Conservation (phyloP, 1,140 invertebrate species). For the Rhagoletis zephyria region DNA sequence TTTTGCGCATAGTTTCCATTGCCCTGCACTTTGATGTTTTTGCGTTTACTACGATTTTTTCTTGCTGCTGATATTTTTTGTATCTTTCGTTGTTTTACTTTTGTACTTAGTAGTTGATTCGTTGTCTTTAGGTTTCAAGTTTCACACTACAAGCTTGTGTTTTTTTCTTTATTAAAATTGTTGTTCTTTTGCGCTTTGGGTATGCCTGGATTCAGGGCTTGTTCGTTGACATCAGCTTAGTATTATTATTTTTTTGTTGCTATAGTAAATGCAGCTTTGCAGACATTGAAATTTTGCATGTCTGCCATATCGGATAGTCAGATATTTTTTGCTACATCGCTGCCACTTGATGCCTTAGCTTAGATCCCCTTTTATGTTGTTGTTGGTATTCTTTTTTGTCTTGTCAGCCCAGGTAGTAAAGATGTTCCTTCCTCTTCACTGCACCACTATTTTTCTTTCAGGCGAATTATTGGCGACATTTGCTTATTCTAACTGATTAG, state of each 20-base stretch:
- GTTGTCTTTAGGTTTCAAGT: constrained; percentile 45
- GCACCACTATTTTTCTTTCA: background rate
- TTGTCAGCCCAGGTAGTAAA: background rate
- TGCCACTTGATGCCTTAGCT: background rate
- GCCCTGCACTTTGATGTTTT: constrained; percentile 11
- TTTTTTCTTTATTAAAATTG: constrained; percentile 39
- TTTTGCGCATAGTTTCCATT: constrained; percentile 26
- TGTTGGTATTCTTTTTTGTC: background rate
- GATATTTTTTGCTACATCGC: background rate
- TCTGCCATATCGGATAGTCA: background rate
- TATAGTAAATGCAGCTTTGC: background rate
- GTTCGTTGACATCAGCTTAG: constrained; percentile 47
- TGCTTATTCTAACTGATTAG: background rate
- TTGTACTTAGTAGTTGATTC: background rate
- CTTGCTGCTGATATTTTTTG: background rate
- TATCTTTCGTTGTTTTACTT: background rate
- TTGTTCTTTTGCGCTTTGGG: background rate
- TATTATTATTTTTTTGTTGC: constrained; percentile 32
- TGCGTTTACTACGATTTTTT: background rate
- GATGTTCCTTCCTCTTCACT: background rate
- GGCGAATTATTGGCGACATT: constrained; percentile 27
- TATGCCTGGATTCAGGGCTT: constrained; percentile 6
- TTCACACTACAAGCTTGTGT: constrained; percentile 34
- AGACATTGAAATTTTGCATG: background rate
- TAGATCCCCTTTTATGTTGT: background rate